These are phyloP conservation scores for Morinoia aosen DNA, from an alignment of 2,888 invertebrate genomes.

Conservation along the genomic window DNA sequence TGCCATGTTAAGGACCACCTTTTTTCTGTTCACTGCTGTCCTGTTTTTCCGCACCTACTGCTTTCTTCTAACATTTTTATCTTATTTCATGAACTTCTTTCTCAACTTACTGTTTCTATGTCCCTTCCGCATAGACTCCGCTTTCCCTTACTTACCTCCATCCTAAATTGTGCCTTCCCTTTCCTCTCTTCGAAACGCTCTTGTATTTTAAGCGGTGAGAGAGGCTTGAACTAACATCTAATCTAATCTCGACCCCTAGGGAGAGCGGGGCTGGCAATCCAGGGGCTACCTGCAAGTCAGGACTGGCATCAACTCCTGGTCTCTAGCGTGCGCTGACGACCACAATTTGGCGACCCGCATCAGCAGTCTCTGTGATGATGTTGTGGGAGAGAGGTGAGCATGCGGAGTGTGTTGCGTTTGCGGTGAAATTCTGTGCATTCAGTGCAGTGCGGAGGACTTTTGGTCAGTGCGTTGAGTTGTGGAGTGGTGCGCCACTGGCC, in stretches of 20 bases:
- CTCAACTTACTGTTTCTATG: too few relatives aligned
- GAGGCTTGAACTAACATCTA: not conserved
- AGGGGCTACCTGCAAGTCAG: not conserved
- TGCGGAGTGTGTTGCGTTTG: not conserved
- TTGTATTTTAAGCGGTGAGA: too few relatives aligned
- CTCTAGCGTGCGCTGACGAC: not conserved
- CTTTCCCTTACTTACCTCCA: too few relatives aligned
- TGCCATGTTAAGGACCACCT: too few relatives aligned
- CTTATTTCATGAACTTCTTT: too few relatives aligned
- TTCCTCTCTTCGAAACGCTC: too few relatives aligned
- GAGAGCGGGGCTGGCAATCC: not conserved
- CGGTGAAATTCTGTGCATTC: not conserved
- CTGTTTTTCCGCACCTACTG: too few relatives aligned
- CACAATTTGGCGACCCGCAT: not conserved
- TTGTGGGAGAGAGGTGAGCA: conserved; percentile 12
- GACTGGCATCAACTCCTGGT: not conserved
- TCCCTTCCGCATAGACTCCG: too few relatives aligned
- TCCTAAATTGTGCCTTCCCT: too few relatives aligned
- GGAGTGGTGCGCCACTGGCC: not conserved
- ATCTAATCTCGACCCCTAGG: not conserved
- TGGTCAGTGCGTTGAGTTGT: not conserved
- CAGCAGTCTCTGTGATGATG: conserved; percentile 12
- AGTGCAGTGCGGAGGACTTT: too few relatives aligned
- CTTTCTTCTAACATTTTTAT: too few relatives aligned
- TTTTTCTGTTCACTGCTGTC: too few relatives aligned